Evolutionary conservation across 2,797 vertebrate genomes (phyloP), one percentile per base, ranked within the genome.

Genomic region (Hyperoplus lanceolatus): DNA sequence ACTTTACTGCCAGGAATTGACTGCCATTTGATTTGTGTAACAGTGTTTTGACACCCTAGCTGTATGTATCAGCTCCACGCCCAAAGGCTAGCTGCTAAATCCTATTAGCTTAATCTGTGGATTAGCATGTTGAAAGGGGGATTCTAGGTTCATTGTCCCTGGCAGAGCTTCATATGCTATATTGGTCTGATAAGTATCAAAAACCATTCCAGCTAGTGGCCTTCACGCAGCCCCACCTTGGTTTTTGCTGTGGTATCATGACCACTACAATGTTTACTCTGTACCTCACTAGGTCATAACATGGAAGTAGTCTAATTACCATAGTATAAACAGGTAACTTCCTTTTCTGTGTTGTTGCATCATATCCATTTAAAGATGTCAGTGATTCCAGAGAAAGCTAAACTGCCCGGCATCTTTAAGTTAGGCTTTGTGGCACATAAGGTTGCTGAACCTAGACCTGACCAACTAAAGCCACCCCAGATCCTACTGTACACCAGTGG

Each of bases 31-130:
- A 86, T 84, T 68, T 42, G 10, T 65, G 9, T 48, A 53, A 69
- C 38, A 86, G 53, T 84, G 81, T 89, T 90, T 85, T 91, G 83
- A 93, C 91, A 91, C 87, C 82, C 93, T 29, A 3, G 87, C 86
- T 89, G 59, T 92, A 75, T 70, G 46, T 68, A 5, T 43, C 51
- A 70, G 63, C 64, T 82, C 61, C 55, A 54, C 54, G 80, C 77
- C 90, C 80, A 5, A 57, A 43, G 48, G 71, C 75, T 70, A 66
- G 57, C 92, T 87, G 73, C 85, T 85, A 84, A 96, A 97, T 96
- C 96, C 95, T 95, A 95, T 97, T 96, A 96, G 74, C 83, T 83
- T 95, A 94, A 96, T 87, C 87, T 89, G 90, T 70, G 2, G 94
- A 95, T 94, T 96, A 96, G 90, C 77, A 76, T 92, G 95, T 91